phyloP scores from a whole-genome alignment of 2,888 invertebrate species.

The Clostera curtula region DNA sequence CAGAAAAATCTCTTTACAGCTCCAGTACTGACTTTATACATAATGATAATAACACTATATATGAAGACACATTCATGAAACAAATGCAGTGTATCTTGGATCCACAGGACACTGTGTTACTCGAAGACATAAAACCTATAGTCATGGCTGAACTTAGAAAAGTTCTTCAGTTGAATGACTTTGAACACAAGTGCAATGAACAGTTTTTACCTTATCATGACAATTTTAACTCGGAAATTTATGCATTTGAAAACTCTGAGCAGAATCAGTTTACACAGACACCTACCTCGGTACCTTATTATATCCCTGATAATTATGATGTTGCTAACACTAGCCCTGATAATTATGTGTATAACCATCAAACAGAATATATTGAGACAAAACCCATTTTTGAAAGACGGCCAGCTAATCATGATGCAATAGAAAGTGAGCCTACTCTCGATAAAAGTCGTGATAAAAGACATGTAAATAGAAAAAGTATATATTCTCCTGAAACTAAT shows the following conservation, averaged over 20 bases:
- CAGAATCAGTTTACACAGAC: no score
- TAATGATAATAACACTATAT: slow-evolving; percentile 77
- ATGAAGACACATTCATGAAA: slow-evolving; percentile 85
- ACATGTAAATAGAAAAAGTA: no score
- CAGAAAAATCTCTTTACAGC: slow-evolving; percentile 59
- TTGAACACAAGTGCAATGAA: slow-evolving; percentile 36
- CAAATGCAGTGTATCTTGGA: slow-evolving; percentile 76
- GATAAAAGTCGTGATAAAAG: no score
- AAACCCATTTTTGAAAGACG: slow-evolving; percentile 40
- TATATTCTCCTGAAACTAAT: no score
- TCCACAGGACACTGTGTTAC: slow-evolving; percentile 71
- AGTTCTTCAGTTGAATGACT: slow-evolving; percentile 64
- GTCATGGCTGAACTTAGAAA: slow-evolving; percentile 76
- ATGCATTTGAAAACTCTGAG: no score
- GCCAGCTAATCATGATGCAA: slow-evolving; percentile 12
- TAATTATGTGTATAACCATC: slow-evolving; percentile 15
- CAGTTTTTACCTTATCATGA: slow-evolving; percentile 13
- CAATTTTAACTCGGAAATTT: no score
- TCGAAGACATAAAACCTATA: slow-evolving; percentile 74
- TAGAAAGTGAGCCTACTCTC: slow-evolving; percentile 15
- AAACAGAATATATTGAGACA: slow-evolving; percentile 12
- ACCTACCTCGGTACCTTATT: no score
- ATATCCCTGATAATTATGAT: slow-evolving; percentile 21
- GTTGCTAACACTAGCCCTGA: slow-evolving; percentile 9
- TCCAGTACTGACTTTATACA: slow-evolving; percentile 67